Evolutionary conservation across 2,113 vertebrate species (phyloP), one percentile per base, ranked within the genome.

Genomic region (Platysternon megacephalum): DNA sequence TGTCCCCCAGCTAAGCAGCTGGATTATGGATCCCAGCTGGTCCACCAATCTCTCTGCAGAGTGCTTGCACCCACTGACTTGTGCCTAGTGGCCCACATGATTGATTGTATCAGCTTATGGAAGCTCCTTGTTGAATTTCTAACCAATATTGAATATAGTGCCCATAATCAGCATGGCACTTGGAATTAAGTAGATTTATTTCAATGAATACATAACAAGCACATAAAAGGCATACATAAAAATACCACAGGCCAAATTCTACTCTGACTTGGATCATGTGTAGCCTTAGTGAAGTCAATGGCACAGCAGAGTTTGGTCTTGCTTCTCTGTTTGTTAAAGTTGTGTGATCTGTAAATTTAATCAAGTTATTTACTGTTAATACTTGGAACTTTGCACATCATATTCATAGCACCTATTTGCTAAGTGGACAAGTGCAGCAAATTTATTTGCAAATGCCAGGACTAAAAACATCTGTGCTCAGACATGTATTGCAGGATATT

Each of bases 361-460:
- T 83, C 55, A 94, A 94, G 95, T 44, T 53, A 84, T 90, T 90
- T 65, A 53, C 85, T 92, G 39, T 39, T 65, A 42, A 74, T 74
- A 39, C 65, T 72, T 72, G 65, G 65, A 72, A 26, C 79, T 7
- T 82, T 94, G 93, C 19, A 74, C 89, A 85, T 3, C 19, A 14
- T 74, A 44, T 28, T 91, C 19, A 14, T 52, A 8, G 82, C 42
- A 82, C 11, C 58, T 87, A 53, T 85, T 87, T 85, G 68, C 68
- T 87, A 79, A 72, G 81, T 49, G 80, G 61, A 65, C 74, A 87
- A 61, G 48, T 48, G 44, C 44, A 46, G 42, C 28, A 5, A 78
- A 29, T 46, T 78, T 46, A 46, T 78, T 29, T 86, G 28, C 72
- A 26, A 4, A 9, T 1, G 1, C 55, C n/a, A 79, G 29, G 6